Base-by-base conservation (phyloP, 2,888 invertebrate species). In the Toxonevra muliebris region DNA sequence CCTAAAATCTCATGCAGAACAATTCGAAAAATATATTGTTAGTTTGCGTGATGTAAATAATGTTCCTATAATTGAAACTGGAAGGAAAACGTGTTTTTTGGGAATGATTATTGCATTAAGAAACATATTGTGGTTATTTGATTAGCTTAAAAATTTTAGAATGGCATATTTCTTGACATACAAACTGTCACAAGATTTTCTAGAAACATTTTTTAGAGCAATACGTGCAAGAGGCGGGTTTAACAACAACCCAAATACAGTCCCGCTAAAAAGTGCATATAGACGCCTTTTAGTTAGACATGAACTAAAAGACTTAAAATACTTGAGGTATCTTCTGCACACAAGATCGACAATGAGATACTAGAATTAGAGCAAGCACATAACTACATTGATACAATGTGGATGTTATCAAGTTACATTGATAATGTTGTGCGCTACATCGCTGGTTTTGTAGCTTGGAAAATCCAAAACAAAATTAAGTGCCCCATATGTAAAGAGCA, bases 281-380 rank as follows among this genome's bases (percentile, higher is more conserved):
- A 60, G 48, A 60, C 60, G 60, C 12, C 60, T 60, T 17, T 60
- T 60, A 13, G 60, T 60, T 10, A 60, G 60, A 20, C 60, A 45
- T 13, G 59, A 60, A 12, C 13, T 60, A 60, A 60, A 45, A 15
- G 60, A 42, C 11, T 19, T 60, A 45, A 48, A 15, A 48, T 40
- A 40, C n/a, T 57, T 11, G 20, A 30, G n/a, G 41, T 40, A 40
- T 57, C n/a, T 20, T 40, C 57, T 12, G 30, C 40, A n/a, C 30
- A 15, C 40, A 20, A 30, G 40, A 57, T n/a, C n/a, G 8, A 57
- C 30, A 57, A 19, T n/a, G 12, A 57, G 30, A 5, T 8, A 57
- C 7, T 10, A 20, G 40, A 57, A 20, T 57, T 57, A 2, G 40
- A 20, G 20, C 7, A n/a, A 30, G 30, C 57, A 57, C 7, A 30